Evolutionary conservation across 2,113 vertebrate genomes (phyloP).

Genomic region (Hyperopisus bebe): DNA sequence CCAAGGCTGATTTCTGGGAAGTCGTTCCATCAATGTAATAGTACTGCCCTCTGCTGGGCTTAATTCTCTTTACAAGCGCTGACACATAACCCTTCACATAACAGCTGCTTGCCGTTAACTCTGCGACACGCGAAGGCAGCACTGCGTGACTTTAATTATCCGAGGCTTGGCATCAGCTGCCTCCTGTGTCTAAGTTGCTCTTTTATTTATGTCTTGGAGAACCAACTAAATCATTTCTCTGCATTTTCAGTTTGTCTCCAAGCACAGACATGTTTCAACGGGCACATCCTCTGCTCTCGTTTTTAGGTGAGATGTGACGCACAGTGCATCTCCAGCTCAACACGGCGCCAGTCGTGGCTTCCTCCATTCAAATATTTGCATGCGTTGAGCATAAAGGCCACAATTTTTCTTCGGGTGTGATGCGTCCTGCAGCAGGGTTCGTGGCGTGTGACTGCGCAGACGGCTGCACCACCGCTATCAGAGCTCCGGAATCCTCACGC

Average conservation of each 20-base stretch:
- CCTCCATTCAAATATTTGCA: background rate
- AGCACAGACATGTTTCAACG: too few species aligned
- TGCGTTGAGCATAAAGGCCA: background rate
- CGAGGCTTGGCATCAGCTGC: background rate
- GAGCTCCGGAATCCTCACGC: background rate
- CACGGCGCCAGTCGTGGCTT: background rate
- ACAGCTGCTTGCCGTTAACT: background rate
- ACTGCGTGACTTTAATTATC: background rate
- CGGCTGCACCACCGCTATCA: background rate
- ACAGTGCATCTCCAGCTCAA: background rate
- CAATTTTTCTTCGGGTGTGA: background rate
- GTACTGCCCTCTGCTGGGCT: conserved; percentile 56
- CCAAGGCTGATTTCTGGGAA: background rate
- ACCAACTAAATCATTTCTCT: background rate
- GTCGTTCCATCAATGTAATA: conserved; percentile 42
- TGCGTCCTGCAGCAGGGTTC: background rate
- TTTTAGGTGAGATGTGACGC: background rate
- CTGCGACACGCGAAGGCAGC: background rate
- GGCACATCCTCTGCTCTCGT: background rate
- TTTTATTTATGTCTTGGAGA: background rate
- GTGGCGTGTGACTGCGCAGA: background rate
- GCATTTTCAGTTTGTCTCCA: background rate
- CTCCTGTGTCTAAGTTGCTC: background rate
- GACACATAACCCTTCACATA: background rate
- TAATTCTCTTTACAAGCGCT: background rate